Base-by-base conservation (phyloP, 2,113 vertebrate genomes). In the Camelus bactrianus region DNA sequence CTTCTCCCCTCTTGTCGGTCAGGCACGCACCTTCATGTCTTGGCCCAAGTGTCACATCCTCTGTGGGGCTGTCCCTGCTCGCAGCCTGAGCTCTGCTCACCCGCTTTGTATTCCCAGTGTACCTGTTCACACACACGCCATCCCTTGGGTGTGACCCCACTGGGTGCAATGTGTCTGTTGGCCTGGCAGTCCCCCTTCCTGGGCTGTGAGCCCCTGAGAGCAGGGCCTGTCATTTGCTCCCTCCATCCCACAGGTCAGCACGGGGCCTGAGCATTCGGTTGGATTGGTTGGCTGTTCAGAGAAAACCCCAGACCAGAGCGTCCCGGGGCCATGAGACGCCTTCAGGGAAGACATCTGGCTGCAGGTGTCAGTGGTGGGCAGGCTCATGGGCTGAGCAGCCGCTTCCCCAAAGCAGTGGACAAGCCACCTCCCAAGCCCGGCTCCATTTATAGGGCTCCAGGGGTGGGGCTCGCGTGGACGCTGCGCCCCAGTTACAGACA, bases 391-490 rank as follows among this genome's bases (percentile, higher is more conserved):
- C 67, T 85, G 75, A 70, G 58, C n/a, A 81, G n/a, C n/a, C 3
- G 1, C 90, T 67, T 89, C 89, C 82, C 50, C 5, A 77, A 85
- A 77, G 38, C 26, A 67, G 28, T 9, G 32, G 22, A 58, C 50
- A 95, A 84, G 84, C 81, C 75, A 70, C 5, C 42, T 15, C 67
- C 11, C 77, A 89, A 93, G 80, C 15, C 69, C 60, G 79, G 91
- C 88, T 24, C 86, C 81, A 72, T 96, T 95, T 94, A 96, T 75
- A 93, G 88, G 81, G 95, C 83, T 89, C 80, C 16, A 14, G 26
- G 91, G 93, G 89, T 30, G 85, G 38, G 38, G 38, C 22, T 73
- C 4, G 8, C 1, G 6, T 17, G 54, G 93, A 67, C 2, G 3
- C 56, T 32, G 8, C 56, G 77, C 28, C 65, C 87, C 80, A 67